Evolutionary conservation across 2,113 vertebrate genomes (phyloP).

Genomic region (Callorhinus ursinus): DNA sequence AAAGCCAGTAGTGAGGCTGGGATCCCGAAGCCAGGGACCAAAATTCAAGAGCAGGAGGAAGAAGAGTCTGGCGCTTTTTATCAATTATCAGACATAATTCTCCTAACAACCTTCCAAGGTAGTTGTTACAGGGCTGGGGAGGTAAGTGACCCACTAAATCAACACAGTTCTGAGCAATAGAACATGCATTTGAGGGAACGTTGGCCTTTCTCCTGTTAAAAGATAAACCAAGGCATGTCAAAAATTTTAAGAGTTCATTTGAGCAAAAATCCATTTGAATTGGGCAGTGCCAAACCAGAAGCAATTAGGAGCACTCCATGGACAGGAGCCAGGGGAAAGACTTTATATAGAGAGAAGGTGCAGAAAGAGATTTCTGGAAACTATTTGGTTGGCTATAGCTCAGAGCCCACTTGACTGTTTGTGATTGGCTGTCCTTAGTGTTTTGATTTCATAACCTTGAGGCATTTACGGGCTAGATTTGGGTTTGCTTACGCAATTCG

Average conservation of each 20-base stretch:
- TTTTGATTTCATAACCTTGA: neutral
- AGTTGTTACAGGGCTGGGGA: neutral
- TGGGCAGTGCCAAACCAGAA: neutral
- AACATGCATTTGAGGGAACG: neutral
- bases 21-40: neutral
- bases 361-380: neutral
- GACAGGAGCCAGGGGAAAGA: neutral
- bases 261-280: neutral
- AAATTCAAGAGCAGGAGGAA: neutral
- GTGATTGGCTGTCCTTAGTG: neutral
- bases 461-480: neutral
- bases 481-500: neutral
- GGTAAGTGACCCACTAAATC: neutral
- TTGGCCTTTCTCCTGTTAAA: neutral
- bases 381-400: neutral
- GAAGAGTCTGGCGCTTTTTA: neutral
- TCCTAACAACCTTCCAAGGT: neutral
- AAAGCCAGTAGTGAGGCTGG: neutral
- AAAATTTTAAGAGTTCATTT: neutral
- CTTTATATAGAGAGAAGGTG: neutral
- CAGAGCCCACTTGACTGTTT: neutral
- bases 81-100: constrained; percentile 2
- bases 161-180: neutral
- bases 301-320: neutral
- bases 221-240: neutral